A percentile compares a stretch with the other conserved stretches of the same genome.
Evolutionary conservation across 2,888 invertebrate genomes (phyloP).

Genomic region (Trilocha varians): DNA sequence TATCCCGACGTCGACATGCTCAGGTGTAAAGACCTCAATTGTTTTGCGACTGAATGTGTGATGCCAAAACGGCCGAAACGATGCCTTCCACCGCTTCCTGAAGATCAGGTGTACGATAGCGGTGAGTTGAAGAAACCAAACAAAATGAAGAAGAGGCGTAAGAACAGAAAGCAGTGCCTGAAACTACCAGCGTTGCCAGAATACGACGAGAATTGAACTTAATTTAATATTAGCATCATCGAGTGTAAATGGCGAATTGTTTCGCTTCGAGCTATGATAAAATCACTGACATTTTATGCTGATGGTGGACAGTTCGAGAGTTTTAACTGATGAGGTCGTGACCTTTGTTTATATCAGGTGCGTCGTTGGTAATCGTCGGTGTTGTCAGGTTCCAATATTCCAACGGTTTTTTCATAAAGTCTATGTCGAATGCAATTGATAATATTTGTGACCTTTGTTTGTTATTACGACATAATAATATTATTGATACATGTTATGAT

Average conservation of each 20-base stretch:
- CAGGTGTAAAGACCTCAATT: constrained; percentile 45
- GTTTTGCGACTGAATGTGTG: constrained; percentile 51
- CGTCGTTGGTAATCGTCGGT: constrained; percentile 3
- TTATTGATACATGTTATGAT: not conserved
- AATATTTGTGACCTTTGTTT: not conserved
- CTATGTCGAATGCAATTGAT: not conserved
- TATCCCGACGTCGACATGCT: constrained; percentile 57
- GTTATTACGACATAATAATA: not conserved
- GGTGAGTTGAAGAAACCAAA: constrained; percentile 43
- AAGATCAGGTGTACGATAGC: constrained; percentile 57
- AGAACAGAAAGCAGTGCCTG: constrained; percentile 43
- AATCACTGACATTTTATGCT: too few relatives aligned
- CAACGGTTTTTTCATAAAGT: not conserved
- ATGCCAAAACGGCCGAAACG: constrained; percentile 49
- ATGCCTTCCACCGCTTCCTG: constrained; percentile 49
- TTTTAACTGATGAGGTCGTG: too few relatives aligned
- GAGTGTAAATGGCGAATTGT: constrained; percentile 1
- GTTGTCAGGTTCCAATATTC: constrained; percentile 5
- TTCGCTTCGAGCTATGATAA: not conserved
- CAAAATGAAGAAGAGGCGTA: constrained; percentile 36
- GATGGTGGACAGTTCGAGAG: too few relatives aligned
- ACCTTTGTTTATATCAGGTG: not conserved
- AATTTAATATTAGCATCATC: not conserved
- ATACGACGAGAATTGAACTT: constrained; percentile 52
- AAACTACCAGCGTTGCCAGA: constrained; percentile 51